Evolutionary conservation across 2,888 invertebrate genomes (phyloP).

Genomic region (Papilio gigon): DNA sequence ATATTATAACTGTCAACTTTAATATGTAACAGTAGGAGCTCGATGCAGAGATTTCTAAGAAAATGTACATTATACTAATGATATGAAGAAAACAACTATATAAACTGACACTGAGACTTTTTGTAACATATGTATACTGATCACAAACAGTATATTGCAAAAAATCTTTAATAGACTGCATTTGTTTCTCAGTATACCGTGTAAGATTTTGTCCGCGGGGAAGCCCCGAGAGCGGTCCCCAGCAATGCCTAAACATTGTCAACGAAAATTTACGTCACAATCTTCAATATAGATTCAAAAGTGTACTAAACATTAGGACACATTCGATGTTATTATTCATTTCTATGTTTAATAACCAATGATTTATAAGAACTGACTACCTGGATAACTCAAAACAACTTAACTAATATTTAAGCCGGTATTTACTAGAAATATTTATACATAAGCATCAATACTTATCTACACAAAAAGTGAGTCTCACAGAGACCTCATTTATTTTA

Average conservation of each 20-base stretch:
- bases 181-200: neutral
- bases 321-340: neutral
- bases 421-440: neutral
- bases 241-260: conserved; percentile 46
- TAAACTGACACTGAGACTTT: too few relatives aligned
- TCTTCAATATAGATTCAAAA: neutral
- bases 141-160: neutral
- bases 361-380: neutral
- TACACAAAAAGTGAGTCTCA: conserved; percentile 16
- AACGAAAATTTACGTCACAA: conserved; percentile 47
- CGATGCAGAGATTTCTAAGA: neutral
- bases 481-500: conserved; percentile 28
- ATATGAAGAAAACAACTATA: too few relatives aligned
- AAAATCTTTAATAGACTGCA: neutral
- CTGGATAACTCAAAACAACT: neutral
- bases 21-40: neutral
- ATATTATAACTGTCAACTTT: neutral
- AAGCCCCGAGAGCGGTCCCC: conserved; percentile 42
- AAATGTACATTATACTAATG: neutral
- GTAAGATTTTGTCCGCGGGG: conserved; percentile 44
- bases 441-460: conserved; percentile 2
- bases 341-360: neutral
- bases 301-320: neutral
- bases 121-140: neutral
- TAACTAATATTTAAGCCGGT: neutral